A percentile compares a stretch with the other conserved stretches of the same genome.
Evolutionary conservation across 2,888 invertebrate genomes (phyloP).

Genomic region (Epinotia bilunana): DNA sequence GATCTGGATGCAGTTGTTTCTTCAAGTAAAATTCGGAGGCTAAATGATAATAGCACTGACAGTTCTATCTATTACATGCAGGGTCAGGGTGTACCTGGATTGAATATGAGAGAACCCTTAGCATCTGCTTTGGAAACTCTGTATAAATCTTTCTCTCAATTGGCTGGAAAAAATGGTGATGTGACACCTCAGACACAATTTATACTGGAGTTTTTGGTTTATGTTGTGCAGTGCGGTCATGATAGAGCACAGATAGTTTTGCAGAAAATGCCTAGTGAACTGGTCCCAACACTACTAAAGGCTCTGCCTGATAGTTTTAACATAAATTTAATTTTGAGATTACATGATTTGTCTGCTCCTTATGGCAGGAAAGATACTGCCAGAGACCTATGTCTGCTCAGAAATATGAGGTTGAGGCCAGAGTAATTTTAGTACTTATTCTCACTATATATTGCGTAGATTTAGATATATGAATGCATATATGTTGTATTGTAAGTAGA

Average conservation of each 20-base stretch:
- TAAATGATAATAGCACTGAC: conserved; percentile 86
- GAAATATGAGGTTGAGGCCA: conserved; percentile 90
- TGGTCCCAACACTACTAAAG: conserved; percentile 92
- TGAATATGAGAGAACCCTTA: conserved; percentile 86
- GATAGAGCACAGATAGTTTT: conserved; percentile 89
- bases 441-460: neutral
- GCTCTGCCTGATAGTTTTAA: conserved; percentile 91
- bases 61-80: conserved; percentile 81
- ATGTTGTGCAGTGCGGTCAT: conserved; percentile 90
- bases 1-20: conserved; percentile 85
- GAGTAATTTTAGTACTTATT: conserved; percentile 58
- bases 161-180: conserved; percentile 89
- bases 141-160: conserved; percentile 88
- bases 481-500: conserved; percentile 9
- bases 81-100: conserved; percentile 61
- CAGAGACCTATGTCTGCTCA: conserved; percentile 92
- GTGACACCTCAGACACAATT: conserved; percentile 93
- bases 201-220: conserved; percentile 90
- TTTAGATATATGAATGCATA: conserved; percentile 15
- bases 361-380: conserved; percentile 93
- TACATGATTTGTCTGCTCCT: conserved; percentile 91
- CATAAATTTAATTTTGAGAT: conserved; percentile 88
- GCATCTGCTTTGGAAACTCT: conserved; percentile 87
- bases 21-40: conserved; percentile 86
- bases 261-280: conserved; percentile 89